These are phyloP conservation scores for Stenodera caucasica DNA, from an alignment of 2,888 invertebrate species.

Conservation along the genomic window DNA sequence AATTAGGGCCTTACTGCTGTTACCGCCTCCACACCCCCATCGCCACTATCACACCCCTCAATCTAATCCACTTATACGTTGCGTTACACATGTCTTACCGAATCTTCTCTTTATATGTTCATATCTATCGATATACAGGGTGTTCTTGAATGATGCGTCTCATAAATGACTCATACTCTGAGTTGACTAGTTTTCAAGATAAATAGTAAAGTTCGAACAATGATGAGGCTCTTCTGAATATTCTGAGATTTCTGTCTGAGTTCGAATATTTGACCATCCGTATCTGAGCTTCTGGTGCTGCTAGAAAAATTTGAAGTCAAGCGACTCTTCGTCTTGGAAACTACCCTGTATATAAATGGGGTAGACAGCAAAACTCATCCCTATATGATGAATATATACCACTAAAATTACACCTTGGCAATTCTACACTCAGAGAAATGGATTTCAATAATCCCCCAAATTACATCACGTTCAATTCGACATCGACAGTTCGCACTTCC, in stretches of 20 bases:
- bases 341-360: too few species aligned
- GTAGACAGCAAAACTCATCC: too few species aligned
- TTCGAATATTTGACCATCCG: too few species aligned
- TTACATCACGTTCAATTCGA: constrained; percentile 23
- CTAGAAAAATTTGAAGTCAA: too few species aligned
- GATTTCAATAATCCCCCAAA: constrained; percentile 32
- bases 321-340: too few species aligned
- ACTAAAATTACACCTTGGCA: not conserved
- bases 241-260: too few species aligned
- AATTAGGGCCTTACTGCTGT: constrained; percentile 32
- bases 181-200: too few species aligned
- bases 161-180: constrained; percentile 16
- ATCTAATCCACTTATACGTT: constrained; percentile 24
- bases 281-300: too few species aligned
- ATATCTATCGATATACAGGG: not conserved
- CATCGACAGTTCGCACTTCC: constrained; percentile 17
- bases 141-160: constrained; percentile 12
- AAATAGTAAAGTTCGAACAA: too few species aligned
- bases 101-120: constrained; percentile 8
- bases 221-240: too few species aligned
- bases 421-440: constrained; percentile 19
- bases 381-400: not conserved
- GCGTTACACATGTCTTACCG: constrained; percentile 25
- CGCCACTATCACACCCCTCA: constrained; percentile 12
- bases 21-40: not conserved